These are phyloP conservation scores for Typhlomys cinereus DNA, from an alignment of 2,113 vertebrate genomes.

Conservation along the genomic window DNA sequence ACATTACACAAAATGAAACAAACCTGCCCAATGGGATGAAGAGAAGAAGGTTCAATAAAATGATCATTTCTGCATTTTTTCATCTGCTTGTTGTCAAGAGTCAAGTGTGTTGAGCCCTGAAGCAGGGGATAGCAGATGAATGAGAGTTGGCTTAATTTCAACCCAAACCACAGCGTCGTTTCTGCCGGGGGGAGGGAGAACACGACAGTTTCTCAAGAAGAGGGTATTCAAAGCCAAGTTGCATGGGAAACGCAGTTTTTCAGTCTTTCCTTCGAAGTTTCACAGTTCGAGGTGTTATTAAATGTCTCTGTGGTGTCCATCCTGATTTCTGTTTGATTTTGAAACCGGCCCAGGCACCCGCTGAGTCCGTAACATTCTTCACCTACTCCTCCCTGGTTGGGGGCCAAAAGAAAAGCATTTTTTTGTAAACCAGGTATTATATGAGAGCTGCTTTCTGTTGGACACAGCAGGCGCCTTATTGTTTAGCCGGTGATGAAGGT, in stretches of 20 bases:
- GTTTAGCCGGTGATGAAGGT: not conserved
- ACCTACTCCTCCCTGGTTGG: not conserved
- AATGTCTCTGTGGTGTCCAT: not conserved
- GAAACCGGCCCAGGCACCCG: not conserved
- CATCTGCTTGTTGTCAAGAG: not conserved
- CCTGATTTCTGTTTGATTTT: not conserved
- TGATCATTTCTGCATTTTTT: not conserved
- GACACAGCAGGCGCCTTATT: not conserved
- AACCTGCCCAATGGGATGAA: not conserved
- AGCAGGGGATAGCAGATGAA: not conserved
- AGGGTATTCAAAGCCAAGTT: not conserved
- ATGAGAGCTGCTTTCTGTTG: not conserved
- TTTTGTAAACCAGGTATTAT: not conserved
- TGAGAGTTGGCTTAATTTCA: not conserved
- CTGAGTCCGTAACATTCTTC: not conserved
- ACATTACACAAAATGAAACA: not conserved
- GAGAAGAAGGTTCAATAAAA: not conserved
- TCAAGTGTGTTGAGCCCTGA: not conserved
- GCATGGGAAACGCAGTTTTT: not conserved
- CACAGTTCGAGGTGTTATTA: too few relatives aligned
- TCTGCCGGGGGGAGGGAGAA: not conserved
- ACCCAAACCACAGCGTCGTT: not conserved
- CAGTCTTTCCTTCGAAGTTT: not conserved
- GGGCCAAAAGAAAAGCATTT: not conserved
- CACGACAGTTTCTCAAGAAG: slow-evolving; percentile 20